Conservation (phyloP, 2,888 invertebrate species). For the Drosophila quinaria region DNA sequence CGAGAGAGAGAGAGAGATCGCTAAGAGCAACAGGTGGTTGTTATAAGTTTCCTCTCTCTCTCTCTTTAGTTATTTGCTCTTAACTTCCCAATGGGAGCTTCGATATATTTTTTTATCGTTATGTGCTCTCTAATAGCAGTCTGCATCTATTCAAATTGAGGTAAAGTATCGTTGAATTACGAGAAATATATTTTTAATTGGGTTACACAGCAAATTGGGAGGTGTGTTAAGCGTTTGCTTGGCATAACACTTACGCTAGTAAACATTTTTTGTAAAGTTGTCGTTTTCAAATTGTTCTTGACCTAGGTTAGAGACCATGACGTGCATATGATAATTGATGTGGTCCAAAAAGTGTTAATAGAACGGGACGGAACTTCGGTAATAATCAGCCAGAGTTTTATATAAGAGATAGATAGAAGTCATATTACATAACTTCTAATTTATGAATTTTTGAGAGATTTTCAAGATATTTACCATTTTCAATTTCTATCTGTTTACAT, state of each 20-base stretch:
- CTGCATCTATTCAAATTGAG: background rate
- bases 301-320: slow-evolving; percentile 60
- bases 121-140: background rate
- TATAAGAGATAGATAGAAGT: background rate
- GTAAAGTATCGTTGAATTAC: background rate
- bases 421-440: background rate
- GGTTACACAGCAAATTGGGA: slow-evolving; percentile 24
- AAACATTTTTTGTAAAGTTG: slow-evolving; percentile 31
- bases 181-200: background rate
- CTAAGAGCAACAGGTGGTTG: slow-evolving; percentile 37
- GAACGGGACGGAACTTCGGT: background rate
- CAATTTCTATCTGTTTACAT: no score
- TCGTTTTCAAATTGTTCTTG: slow-evolving; percentile 47
- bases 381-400: background rate
- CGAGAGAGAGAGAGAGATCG: background rate
- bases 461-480: no score
- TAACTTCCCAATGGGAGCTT: background rate
- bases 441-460: no score
- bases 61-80: slow-evolving; percentile 35
- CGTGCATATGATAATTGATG: slow-evolving; percentile 37
- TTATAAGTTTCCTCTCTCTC: background rate
- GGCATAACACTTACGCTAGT: slow-evolving; percentile 26
- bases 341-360: background rate
- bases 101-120: background rate
- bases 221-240: slow-evolving; percentile 35